These are phyloP conservation scores for Odontomachus brunneus DNA, from an alignment of 1,140 invertebrate genomes.

Conservation along the genomic window DNA sequence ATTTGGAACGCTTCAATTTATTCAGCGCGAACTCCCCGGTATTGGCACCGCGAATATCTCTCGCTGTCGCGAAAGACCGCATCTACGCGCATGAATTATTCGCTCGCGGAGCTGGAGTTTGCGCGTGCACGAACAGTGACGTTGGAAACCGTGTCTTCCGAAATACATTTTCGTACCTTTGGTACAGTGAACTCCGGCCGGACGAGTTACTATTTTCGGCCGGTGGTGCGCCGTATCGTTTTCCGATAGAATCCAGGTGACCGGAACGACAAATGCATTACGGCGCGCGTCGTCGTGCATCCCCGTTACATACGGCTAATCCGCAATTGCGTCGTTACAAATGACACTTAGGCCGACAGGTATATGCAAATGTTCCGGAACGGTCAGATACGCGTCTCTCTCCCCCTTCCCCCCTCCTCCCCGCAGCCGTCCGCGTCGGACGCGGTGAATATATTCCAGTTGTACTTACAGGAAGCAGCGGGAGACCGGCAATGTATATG, in stretches of 20 bases:
- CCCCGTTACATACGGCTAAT: background rate
- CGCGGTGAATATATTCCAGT: constrained; percentile 60
- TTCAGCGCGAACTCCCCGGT: background rate
- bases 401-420: too few species aligned
- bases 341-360: constrained; percentile 36
- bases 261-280: background rate
- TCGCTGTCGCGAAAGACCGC: constrained; percentile 23
- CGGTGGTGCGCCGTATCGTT: constrained; percentile 5
- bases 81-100: constrained; percentile 36
- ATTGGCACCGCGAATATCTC: background rate
- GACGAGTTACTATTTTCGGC: constrained; percentile 57
- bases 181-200: constrained; percentile 49
- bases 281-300: background rate
- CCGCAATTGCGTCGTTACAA: constrained; percentile 31
- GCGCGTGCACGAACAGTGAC: background rate
- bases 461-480: constrained; percentile 55
- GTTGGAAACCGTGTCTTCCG: constrained; percentile 18
- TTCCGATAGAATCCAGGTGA: constrained; percentile 30
- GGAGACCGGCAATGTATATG: background rate
- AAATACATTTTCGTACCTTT: constrained; percentile 24
- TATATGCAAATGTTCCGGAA: constrained; percentile 61
- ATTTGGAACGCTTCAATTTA: constrained; percentile 29
- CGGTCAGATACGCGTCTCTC: too few species aligned
- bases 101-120: background rate
- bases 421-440: too few species aligned